Evolutionary conservation across 2,797 vertebrate genomes (phyloP).

Genomic region (Danio kyathit): DNA sequence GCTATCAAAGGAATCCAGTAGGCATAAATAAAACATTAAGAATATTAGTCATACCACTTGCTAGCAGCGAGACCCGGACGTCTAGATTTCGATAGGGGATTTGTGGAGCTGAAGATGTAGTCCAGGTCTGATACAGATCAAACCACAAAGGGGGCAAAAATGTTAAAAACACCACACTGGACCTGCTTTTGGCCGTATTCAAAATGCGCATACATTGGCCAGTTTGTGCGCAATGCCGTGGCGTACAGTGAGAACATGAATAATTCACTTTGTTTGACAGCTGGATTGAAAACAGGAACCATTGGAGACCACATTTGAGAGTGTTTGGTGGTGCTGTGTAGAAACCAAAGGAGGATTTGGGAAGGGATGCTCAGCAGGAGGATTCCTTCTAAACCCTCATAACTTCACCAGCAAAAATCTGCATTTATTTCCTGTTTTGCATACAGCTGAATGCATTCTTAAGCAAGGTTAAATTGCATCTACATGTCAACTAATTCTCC

Average conservation of each 20-base stretch:
- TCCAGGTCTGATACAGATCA: constrained; percentile 25
- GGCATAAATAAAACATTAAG: constrained; percentile 39
- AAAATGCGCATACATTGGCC: constrained; percentile 52
- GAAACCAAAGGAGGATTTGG: constrained; percentile 34
- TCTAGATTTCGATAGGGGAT: neutral
- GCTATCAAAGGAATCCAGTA: constrained; percentile 16
- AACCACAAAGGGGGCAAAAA: neutral
- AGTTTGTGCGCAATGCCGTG: constrained; percentile 47
- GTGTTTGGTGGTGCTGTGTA: constrained; percentile 14
- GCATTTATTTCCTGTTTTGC: constrained; percentile 6
- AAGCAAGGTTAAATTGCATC: no score
- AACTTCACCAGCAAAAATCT: constrained; percentile 24
- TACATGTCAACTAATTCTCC: no score
- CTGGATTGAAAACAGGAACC: constrained; percentile 49
- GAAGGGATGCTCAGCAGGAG: constrained; percentile 26
- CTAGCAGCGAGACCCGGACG: neutral
- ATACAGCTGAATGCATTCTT: neutral
- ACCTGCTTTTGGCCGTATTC: constrained; percentile 37
- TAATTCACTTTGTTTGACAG: constrained; percentile 65
- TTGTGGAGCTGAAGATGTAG: constrained; percentile 4
- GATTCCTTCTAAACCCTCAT: constrained; percentile 19
- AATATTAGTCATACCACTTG: constrained; percentile 1
- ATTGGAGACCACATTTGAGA: constrained; percentile 36
- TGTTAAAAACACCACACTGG: constrained; percentile 29
- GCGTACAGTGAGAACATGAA: constrained; percentile 60